phyloP scores from a whole-genome alignment of 2,888 invertebrate genomes.

The Pegoplata infirma region DNA sequence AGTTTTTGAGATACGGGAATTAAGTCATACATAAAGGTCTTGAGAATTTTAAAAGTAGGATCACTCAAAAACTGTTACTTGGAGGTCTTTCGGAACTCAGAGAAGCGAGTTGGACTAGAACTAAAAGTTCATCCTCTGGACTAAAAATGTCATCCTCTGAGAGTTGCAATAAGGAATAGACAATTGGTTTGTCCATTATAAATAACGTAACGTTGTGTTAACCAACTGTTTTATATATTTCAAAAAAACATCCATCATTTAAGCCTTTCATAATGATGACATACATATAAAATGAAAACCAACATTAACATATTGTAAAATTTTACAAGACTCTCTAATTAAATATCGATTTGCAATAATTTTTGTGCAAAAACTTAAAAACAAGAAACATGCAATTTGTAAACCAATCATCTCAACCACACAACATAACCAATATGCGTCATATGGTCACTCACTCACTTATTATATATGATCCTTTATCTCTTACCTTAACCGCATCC shows the following conservation, averaged over 20 bases:
- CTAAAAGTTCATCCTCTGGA: too few species aligned
- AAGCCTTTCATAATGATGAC: background rate
- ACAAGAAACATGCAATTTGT: constrained; percentile 37
- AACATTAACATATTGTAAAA: background rate
- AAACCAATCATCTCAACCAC: constrained; percentile 22
- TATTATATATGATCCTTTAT: constrained; percentile 44
- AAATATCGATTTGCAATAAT: constrained; percentile 48
- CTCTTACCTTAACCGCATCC: constrained; percentile 39
- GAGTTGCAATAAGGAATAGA: too few species aligned
- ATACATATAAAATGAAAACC: background rate
- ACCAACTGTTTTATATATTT: background rate
- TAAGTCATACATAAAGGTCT: too few species aligned
- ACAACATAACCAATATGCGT: constrained; percentile 35
- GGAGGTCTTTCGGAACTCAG: too few species aligned
- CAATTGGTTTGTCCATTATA: too few species aligned
- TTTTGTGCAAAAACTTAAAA: background rate
- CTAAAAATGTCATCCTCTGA: too few species aligned
- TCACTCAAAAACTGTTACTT: too few species aligned
- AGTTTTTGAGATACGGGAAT: too few species aligned
- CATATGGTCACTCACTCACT: constrained; percentile 44
- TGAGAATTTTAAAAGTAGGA: too few species aligned
- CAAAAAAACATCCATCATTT: background rate
- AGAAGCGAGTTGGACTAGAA: too few species aligned
- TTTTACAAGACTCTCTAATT: constrained; percentile 36
- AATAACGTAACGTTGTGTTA: background rate